Evolutionary conservation across 2,888 invertebrate species (phyloP), one percentile per base, ranked within the genome.

Genomic region (Clitarchus hookeri): DNA sequence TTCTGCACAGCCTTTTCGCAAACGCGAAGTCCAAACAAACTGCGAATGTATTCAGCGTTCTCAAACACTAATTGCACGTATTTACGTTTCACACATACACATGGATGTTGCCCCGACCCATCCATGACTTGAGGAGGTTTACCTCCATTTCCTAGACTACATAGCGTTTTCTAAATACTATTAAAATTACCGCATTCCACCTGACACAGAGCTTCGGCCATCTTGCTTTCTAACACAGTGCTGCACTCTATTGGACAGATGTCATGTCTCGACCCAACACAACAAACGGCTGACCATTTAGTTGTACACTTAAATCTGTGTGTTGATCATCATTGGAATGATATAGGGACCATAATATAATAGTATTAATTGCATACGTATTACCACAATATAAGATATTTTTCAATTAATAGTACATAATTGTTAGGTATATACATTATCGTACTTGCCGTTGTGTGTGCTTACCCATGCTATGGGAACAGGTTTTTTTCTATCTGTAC

Each of bases 71-170:
- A 83, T 36, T 86, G 85, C 26, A 88, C 84, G 84, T 89, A 87
- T 87, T 88, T 88, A 87, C 88, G 88, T 88, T 88, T 89, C 84
- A 89, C 89, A 87, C 89, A 88, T 87, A 89, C 87, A 84, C 86
- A 86, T 86, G 87, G 84, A 85, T 87, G 86, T 54, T 88, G 87
- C 77, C 88, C 88, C 88, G 88, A 87, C 88, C 88, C 88, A 88
- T 89, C 89, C 89, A 89, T 89, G 87, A 85, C 88, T 89, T 85
- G 88, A 87, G 88, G 88, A 88, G 87, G 87, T 86, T 84, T 85
- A 88, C 88, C 89, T 88, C 89, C 89, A 88, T 88, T 84, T 87
- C 88, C 84, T 85, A 48, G 65, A 86, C 86, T 87, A 87, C 87
- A 87, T 87, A 83, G 84, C 87, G 26, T 44, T 84, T 79, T 79